Percentiles rank a stretch among this genome's conserved stretches.
phyloP scores from a whole-genome alignment of 2,797 vertebrate genomes.

The Ctenopoma kingsleyae region DNA sequence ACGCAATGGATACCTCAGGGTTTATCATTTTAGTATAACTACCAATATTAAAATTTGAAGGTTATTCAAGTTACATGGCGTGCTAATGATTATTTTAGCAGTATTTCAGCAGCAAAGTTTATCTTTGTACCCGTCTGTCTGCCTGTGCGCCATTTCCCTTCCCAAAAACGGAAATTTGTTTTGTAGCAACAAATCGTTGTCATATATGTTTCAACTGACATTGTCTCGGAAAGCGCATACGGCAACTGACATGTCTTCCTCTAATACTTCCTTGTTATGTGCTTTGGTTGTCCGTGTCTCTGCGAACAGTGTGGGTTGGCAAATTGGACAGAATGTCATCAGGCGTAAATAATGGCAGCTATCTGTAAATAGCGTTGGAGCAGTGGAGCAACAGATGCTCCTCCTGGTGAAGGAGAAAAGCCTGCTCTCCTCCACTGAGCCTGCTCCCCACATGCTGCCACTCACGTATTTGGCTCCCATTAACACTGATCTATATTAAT shows the following conservation, averaged over 20 bases:
- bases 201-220: constrained; percentile 18
- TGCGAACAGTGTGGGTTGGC: constrained; percentile 57
- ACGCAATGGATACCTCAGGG: constrained; percentile 30
- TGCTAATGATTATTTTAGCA: background rate
- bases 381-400: constrained; percentile 79
- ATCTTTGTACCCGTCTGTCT: background rate
- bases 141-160: constrained; percentile 5
- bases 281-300: constrained; percentile 56
- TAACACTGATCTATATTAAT: constrained; percentile 83
- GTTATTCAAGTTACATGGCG: constrained; percentile 11
- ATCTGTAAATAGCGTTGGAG: constrained; percentile 78
- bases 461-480: constrained; percentile 78
- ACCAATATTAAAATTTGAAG: constrained; percentile 23
- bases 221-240: constrained; percentile 19
- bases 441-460: constrained; percentile 75
- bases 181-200: constrained; percentile 32
- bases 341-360: constrained; percentile 78
- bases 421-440: constrained; percentile 73
- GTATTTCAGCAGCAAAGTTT: no score
- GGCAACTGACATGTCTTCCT: constrained; percentile 18
- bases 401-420: constrained; percentile 77
- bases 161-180: constrained; percentile 20
- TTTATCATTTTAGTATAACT: constrained; percentile 16
- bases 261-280: constrained; percentile 55
- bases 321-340: constrained; percentile 76